Conservation (phyloP, 2,797 vertebrate species). For the Clamator glandarius region DNA sequence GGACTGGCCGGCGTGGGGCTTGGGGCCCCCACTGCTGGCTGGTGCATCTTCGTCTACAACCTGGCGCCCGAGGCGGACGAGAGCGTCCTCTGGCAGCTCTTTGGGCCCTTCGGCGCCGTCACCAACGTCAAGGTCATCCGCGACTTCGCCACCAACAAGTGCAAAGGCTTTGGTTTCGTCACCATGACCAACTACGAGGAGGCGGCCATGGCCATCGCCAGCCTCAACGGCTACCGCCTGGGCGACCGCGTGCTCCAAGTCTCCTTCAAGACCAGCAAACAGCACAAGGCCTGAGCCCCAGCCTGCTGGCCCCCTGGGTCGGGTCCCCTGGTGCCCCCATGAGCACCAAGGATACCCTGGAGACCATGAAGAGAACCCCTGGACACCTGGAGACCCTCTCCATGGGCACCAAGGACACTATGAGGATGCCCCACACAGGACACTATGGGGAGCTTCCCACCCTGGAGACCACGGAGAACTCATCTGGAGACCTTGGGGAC, state of each 20-base stretch:
- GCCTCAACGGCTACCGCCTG: constrained; percentile 95
- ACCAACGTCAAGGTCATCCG: constrained; percentile 99
- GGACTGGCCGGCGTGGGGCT: constrained; percentile 92
- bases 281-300: constrained; percentile 92
- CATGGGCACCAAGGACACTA: background rate
- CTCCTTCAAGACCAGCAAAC: constrained; percentile 99
- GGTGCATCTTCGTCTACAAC: constrained; percentile 99
- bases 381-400: background rate
- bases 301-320: background rate
- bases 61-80: constrained; percentile 95
- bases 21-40: constrained; percentile 88
- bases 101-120: constrained; percentile 95
- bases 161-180: constrained; percentile 98
- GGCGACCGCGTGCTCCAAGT: constrained; percentile 97
- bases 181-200: constrained; percentile 99
- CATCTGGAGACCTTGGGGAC: background rate
- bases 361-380: background rate
- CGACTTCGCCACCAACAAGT: constrained; percentile 98
- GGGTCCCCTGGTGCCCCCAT: background rate
- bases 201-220: constrained; percentile 97
- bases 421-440: background rate
- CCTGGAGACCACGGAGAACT: background rate
- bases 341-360: background rate
- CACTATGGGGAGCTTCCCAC: background rate
- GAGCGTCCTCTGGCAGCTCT: constrained; percentile 98